A percentile compares a stretch with the other conserved stretches of the same genome.
phyloP scores from a whole-genome alignment of 2,113 vertebrate species.

The Mus spicilegus region DNA sequence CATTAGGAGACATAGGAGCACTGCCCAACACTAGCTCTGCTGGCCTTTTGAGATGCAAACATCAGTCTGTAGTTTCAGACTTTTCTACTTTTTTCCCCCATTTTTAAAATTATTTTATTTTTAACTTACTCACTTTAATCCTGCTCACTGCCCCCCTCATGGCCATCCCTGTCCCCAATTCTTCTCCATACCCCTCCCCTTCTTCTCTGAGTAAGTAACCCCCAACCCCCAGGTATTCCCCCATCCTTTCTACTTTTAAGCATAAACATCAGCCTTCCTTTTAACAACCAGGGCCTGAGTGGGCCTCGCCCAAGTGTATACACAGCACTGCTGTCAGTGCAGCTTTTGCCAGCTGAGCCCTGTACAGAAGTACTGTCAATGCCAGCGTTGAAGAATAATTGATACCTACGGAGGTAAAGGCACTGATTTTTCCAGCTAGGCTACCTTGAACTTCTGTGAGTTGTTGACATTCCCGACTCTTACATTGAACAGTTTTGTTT shows the following conservation, averaged over 20 bases:
- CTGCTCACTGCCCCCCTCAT: no score
- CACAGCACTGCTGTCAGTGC: not conserved
- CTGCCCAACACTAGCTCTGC: not conserved
- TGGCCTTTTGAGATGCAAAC: not conserved
- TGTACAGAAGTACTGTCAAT: not conserved
- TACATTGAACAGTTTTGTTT: conserved; percentile 33
- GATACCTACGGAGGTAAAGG: not conserved
- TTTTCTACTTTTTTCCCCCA: no score
- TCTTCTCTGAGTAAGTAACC: no score
- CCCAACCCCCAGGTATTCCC: no score
- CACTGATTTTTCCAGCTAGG: conserved; percentile 25
- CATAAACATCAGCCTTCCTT: conserved; percentile 12
- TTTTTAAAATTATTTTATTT: no score
- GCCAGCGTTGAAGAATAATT: not conserved
- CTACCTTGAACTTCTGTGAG: not conserved
- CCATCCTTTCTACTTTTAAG: not conserved
- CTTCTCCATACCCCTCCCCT: no score
- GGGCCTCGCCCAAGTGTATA: not conserved
- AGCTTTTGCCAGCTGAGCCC: not conserved
- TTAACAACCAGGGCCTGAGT: not conserved
- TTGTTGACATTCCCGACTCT: conserved; percentile 36
- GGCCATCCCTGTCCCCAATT: no score
- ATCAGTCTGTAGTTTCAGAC: not conserved
- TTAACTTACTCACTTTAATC: no score
- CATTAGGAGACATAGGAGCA: not conserved